Percentiles rank a stretch among this genome's conserved stretches.
phyloP scores from a whole-genome alignment of 2,113 vertebrate species.

The Amphiprion ocellaris region DNA sequence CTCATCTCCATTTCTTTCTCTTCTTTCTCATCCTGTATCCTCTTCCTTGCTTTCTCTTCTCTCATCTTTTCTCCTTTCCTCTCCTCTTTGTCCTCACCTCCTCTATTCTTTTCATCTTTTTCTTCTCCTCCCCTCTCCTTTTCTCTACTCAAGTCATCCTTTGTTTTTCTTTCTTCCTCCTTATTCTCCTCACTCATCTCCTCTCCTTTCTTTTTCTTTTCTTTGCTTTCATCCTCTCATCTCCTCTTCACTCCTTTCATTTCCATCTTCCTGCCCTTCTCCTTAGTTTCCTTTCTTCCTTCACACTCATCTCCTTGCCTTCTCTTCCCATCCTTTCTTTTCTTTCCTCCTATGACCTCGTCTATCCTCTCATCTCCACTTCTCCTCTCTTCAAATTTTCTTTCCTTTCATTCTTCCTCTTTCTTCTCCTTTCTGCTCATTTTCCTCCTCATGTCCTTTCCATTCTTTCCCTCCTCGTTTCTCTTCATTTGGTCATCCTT shows the following conservation, averaged over 20 bases:
- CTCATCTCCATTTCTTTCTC: no score
- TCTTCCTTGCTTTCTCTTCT: no score
- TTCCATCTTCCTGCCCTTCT: not conserved
- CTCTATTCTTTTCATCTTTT: not conserved
- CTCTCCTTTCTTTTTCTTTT: not conserved
- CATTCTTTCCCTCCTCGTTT: not conserved
- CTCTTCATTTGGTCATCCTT: not conserved
- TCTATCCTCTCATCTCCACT: not conserved
- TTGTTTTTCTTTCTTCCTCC: no score
- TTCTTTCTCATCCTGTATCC: no score
- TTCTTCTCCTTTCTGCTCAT: not conserved
- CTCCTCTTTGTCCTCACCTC: no score
- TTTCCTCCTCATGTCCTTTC: not conserved
- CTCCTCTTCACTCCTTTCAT: not conserved
- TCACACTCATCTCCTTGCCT: not conserved
- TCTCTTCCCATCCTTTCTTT: not conserved
- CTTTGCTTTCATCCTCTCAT: not conserved
- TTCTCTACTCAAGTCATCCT: no score
- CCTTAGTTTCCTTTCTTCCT: not conserved
- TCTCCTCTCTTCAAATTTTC: not conserved
- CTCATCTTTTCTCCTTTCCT: not conserved
- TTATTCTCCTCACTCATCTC: not conserved
- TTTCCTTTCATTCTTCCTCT: not conserved
- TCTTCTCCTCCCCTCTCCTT: no score
- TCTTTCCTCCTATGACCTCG: not conserved